phyloP scores from a whole-genome alignment of 1,140 invertebrate genomes.

The Brachionus sp. region DNA sequence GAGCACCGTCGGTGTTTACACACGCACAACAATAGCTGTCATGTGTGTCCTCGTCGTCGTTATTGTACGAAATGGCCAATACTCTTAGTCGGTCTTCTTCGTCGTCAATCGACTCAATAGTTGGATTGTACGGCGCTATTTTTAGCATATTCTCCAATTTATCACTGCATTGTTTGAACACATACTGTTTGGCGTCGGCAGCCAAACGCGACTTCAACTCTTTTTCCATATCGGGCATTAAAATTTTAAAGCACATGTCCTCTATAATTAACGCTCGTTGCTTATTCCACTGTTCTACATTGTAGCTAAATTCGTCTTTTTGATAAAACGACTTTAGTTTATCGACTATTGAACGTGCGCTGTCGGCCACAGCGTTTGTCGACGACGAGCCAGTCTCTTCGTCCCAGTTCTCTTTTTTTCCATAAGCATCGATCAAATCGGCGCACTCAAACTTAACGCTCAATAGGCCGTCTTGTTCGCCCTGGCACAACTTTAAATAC shows the following conservation, averaged over 20 bases:
- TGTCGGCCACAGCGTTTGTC: too few species aligned
- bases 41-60: conserved; percentile 62
- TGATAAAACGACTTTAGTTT: conserved; percentile 54
- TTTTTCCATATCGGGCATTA: conserved; percentile 81
- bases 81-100: conserved; percentile 79
- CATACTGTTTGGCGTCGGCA: conserved; percentile 81
- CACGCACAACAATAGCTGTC: conserved; percentile 1
- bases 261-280: conserved; percentile 80
- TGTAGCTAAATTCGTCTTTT: conserved; percentile 86
- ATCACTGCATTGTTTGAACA: conserved; percentile 64
- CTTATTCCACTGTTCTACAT: conserved; percentile 93
- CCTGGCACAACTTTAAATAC: conserved; percentile 68
- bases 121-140: neutral
- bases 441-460: conserved; percentile 52
- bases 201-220: conserved; percentile 77
- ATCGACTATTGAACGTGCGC: conserved; percentile 47
- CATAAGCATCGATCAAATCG: neutral
- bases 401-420: neutral
- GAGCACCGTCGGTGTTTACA: neutral
- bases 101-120: conserved; percentile 59
- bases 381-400: neutral
- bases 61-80: conserved; percentile 80
- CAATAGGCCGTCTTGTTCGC: conserved; percentile 80
- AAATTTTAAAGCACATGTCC: conserved; percentile 77
- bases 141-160: neutral